phyloP scores from a whole-genome alignment of 2,888 invertebrate genomes.

The Liopterus haemorrhoidalis region DNA sequence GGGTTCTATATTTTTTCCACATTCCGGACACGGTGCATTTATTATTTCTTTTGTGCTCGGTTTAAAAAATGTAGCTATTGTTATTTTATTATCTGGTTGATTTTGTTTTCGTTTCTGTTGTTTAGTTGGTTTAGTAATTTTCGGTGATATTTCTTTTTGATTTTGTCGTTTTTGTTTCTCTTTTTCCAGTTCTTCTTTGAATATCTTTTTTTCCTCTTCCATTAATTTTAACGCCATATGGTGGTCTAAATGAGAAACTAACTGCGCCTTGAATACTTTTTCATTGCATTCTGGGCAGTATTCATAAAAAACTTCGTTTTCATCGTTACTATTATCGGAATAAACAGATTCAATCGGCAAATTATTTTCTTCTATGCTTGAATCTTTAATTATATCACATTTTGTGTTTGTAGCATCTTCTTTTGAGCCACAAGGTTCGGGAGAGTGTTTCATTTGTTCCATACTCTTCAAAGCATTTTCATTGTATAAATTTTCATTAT shows the following conservation, averaged over 20 bases:
- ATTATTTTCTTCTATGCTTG: neutral
- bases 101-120: slow-evolving; percentile 18
- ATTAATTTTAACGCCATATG: slow-evolving; percentile 62
- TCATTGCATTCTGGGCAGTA: slow-evolving; percentile 63
- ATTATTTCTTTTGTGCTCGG: no score
- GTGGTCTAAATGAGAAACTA: slow-evolving; percentile 70
- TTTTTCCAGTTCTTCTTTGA: slow-evolving; percentile 31
- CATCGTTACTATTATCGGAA: slow-evolving; percentile 23
- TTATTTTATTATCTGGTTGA: slow-evolving; percentile 26
- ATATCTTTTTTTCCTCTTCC: slow-evolving; percentile 50
- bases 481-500: slow-evolving; percentile 11
- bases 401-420: neutral
- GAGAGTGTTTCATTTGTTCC: no score
- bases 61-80: slow-evolving; percentile 23
- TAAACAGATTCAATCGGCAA: neutral
- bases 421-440: neutral
- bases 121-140: slow-evolving; percentile 25
- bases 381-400: neutral
- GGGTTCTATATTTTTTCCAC: slow-evolving; percentile 54
- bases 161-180: slow-evolving; percentile 25
- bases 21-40: slow-evolving; percentile 63
- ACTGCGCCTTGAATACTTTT: slow-evolving; percentile 50
- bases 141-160: slow-evolving; percentile 38
- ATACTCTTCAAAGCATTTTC: neutral
- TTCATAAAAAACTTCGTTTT: slow-evolving; percentile 25